Conservation (phyloP, 2,888 invertebrate genomes). For the Megaustenia siamemsis region DNA sequence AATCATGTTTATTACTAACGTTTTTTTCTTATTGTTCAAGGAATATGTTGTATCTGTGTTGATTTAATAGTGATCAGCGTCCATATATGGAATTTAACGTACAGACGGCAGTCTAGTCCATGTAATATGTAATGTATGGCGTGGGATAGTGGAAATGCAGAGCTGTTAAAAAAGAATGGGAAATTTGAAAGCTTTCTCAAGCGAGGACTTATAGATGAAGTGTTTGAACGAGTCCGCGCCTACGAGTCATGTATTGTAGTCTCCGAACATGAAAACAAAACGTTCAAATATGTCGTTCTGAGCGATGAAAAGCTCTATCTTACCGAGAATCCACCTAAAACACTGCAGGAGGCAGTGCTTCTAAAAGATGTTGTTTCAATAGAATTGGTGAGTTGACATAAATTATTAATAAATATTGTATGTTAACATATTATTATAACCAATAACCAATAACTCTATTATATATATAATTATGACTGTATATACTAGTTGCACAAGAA, state of each 20-base stretch:
- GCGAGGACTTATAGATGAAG: constrained; percentile 73
- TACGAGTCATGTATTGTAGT: constrained; percentile 78
- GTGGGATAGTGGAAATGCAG: constrained; percentile 64
- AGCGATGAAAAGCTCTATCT: constrained; percentile 78
- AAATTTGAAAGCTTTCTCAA: constrained; percentile 79
- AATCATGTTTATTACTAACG: background rate
- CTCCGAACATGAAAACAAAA: constrained; percentile 77
- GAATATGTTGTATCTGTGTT: background rate
- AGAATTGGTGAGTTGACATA: constrained; percentile 76
- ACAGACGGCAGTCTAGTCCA: background rate
- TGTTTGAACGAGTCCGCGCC: constrained; percentile 75
- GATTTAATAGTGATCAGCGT: background rate
- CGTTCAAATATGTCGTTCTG: constrained; percentile 77
- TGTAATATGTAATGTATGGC: constrained; percentile 72
- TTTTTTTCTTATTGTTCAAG: background rate
- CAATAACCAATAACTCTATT: too few relatives aligned
- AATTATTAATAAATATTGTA: too few relatives aligned
- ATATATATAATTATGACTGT: too few relatives aligned
- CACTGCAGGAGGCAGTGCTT: constrained; percentile 71
- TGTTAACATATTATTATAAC: too few relatives aligned
- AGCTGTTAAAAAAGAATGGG: constrained; percentile 75
- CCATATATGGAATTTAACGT: background rate
- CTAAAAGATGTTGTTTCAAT: constrained; percentile 75
- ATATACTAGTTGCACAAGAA: too few relatives aligned
- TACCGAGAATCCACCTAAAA: constrained; percentile 79